Base-by-base conservation (phyloP, 2,888 invertebrate genomes). In the Carcina quercana region DNA sequence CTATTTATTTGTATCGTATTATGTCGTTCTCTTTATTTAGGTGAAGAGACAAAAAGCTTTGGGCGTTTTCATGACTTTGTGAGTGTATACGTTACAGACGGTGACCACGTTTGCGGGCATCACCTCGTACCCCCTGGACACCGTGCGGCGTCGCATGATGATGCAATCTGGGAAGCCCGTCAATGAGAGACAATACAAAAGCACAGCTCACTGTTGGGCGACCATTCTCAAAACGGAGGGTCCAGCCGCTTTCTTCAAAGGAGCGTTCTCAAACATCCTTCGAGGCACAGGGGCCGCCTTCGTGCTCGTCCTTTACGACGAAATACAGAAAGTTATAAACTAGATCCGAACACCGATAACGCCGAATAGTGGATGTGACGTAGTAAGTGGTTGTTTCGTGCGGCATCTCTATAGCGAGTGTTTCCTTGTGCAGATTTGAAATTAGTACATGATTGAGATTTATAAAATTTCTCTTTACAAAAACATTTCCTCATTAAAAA, bases 141-240 rank as follows among this genome's bases (percentile, higher is more conserved):
- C 97, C 32, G 92, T 93, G 59, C 89, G 97, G 55, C 89, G 98
- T 80, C 91, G 97, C 65, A 95, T 98, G 95, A 98, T 98, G 97
- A 98, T 98, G 97, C 97, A 97, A 83, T 96, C 96, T 37, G 95
- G 95, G 22, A 88, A 91, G 47, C 89, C 89, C 40, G 85, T 87
- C 58, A 71, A 86, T 31, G 94, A 96, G 45, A 88, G 94, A 40
- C 78, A 90, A 57, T 97, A 96, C 87, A 96, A 93, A 85, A 95
- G 86, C 78, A 96, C 97, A 15, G 69, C 92, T 21, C 94, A 98
- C 72, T 97, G 97, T 83, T 95, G 96, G 92, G 61, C 83, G 10
- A 89, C 90, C 59, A 94, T 96, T 59, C 75, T 91, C 53, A 88
- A 88, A 58, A 83, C 86, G 21, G 97, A 98, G 80, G 98, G 97